A percentile compares a stretch with the other conserved stretches of the same genome.
These are phyloP conservation scores for Garra rufa DNA, from an alignment of 2,113 vertebrate genomes.

Conservation along the genomic window DNA sequence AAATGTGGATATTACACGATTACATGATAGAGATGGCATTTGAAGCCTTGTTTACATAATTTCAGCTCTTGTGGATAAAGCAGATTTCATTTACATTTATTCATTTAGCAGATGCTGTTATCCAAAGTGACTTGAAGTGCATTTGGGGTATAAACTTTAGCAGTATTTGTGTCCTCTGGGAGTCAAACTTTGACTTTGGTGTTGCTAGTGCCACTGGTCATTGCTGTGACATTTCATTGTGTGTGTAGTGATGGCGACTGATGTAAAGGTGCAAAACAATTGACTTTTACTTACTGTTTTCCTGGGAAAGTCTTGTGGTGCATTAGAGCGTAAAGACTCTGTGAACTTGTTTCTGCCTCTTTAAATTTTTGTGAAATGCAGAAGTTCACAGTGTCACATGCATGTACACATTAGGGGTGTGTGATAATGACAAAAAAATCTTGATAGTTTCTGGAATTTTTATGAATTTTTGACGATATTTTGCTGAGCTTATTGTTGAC, in stretches of 20 bases:
- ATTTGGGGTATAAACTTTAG: neutral
- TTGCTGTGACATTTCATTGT: slow-evolving; percentile 4
- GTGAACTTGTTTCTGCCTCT: neutral
- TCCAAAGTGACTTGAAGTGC: neutral
- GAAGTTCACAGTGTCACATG: neutral
- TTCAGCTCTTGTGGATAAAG: neutral
- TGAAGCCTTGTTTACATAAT: slow-evolving; percentile 33
- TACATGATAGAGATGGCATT: slow-evolving; percentile 19
- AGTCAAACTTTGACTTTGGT: neutral
- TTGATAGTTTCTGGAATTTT: no score
- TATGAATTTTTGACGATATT: no score
- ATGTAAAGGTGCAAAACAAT: neutral
- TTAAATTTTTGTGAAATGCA: neutral
- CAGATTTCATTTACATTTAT: slow-evolving; percentile 8
- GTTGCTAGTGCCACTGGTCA: neutral
- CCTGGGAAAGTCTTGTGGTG: neutral
- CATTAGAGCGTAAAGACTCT: neutral
- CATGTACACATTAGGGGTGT: no score
- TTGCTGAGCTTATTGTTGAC: no score
- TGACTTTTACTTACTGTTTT: neutral
- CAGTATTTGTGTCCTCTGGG: neutral
- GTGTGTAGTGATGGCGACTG: neutral
- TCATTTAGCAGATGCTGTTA: slow-evolving; percentile 1
- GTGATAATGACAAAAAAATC: no score
- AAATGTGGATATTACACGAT: slow-evolving; percentile 5